Conservation (phyloP, 2,113 vertebrate species). For the Nymphicus hollandicus region DNA sequence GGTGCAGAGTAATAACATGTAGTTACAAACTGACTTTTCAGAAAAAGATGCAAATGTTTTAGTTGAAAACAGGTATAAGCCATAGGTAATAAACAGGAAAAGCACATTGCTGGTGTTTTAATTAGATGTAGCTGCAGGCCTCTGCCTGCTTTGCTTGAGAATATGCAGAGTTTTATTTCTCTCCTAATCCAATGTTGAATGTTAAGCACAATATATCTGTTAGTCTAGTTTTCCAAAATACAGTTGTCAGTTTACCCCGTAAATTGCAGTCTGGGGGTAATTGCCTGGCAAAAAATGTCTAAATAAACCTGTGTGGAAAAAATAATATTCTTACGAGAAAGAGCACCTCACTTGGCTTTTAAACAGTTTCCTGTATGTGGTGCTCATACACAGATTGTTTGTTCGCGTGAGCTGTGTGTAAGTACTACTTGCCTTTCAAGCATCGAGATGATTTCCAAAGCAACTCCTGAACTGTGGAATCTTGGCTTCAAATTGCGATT, state of each 20-base stretch:
- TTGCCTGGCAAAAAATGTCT: not conserved
- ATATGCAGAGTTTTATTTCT: not conserved
- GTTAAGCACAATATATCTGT: not conserved
- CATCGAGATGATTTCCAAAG: not conserved
- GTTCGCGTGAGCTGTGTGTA: not conserved
- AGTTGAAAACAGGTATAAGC: not conserved
- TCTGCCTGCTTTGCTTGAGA: not conserved
- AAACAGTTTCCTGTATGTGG: accelerated
- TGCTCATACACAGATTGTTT: not conserved
- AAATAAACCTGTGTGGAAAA: not conserved
- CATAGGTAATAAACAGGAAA: not conserved
- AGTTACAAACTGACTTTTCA: not conserved
- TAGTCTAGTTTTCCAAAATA: not conserved
- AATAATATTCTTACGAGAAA: not conserved
- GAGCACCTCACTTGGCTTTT: not conserved
- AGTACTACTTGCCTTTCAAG: not conserved
- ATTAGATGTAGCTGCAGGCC: not conserved
- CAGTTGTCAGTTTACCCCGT: not conserved
- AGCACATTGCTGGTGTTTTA: not conserved
- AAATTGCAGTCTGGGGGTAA: not conserved
- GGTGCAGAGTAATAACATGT: not conserved
- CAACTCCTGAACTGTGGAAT: not conserved
- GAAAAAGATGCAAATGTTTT: not conserved
- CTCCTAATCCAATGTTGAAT: not conserved
- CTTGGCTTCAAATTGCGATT: not conserved